phyloP scores from a whole-genome alignment of 1,140 invertebrate genomes.

The Rhagoletis pomonella region DNA sequence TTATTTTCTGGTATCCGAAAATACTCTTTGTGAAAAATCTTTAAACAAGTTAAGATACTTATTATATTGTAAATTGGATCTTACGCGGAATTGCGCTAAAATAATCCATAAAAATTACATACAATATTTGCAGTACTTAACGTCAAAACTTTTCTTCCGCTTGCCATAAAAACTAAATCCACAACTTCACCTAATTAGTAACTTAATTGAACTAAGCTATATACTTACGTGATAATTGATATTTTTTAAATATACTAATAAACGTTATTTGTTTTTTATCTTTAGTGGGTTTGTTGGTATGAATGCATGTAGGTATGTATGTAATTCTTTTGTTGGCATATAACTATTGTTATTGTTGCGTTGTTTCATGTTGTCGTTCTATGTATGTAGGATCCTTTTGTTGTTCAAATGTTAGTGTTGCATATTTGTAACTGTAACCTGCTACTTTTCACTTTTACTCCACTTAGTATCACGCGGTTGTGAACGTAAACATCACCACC shows the following conservation, averaged over 20 bases:
- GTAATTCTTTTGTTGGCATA: constrained; percentile 7
- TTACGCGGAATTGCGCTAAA: no score
- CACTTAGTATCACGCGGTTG: constrained; percentile 72
- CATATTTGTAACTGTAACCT: constrained; percentile 1
- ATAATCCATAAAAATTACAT: no score
- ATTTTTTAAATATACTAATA: background rate
- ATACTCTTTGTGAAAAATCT: no score
- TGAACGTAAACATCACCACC: constrained; percentile 65
- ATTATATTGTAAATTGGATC: no score
- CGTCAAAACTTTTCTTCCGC: background rate
- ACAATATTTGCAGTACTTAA: no score
- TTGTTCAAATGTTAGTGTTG: constrained; percentile 77
- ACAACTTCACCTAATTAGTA: background rate
- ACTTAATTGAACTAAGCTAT: background rate
- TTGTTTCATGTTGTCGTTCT: constrained; percentile 28
- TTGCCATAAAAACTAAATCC: background rate
- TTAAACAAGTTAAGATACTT: no score
- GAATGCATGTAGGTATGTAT: no score
- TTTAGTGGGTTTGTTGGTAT: constrained; percentile 28
- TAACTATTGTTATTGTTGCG: constrained; percentile 41
- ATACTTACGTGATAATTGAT: background rate
- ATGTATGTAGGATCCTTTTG: constrained; percentile 39
- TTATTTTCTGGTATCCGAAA: no score
- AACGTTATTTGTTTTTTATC: background rate
- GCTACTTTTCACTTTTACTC: background rate